Evolutionary conservation across 2,113 vertebrate species (phyloP), one percentile per base, ranked within the genome.

Genomic region (Brachypodius melanocephalos): DNA sequence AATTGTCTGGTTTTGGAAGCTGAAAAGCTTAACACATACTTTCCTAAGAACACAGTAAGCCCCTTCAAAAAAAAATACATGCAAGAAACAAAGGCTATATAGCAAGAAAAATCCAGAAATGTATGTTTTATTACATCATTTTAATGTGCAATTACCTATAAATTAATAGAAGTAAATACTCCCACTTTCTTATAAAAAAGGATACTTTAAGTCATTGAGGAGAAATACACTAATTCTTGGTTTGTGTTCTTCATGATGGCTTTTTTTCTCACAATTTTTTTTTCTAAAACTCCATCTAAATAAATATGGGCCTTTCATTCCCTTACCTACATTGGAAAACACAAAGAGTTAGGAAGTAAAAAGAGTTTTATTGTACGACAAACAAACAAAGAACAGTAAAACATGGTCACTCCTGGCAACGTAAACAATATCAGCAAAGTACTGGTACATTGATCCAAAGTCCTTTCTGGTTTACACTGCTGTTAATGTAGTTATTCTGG

Each of bases 361-460:
- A 72, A 34, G 4, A 45, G 36, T 85, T 81, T 92, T 81, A 90
- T 59, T 81, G 38, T 19, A 57, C 68, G 38, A 48, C 13, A 90
- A 88, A 80, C 40, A 93, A 94, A 93, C 32, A 79, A 34, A 31
- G 45, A 85, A 78, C 66, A 94, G 29, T 34, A 86, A 96, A 89
- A 87, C 74, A 90, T 59, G 42, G 58, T 71, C 46, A 59, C 83
- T 95, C 76, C 73, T 81, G 73, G 55, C 42, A 89, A 86, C 32
- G 54, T 63, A 94, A 93, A 96, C 59, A 93, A 20, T 77, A 67
- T 36, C 83, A 86, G 31, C 29, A 55, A 80, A 80, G 61, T 46
- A 69, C 55, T 42, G 40, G 87, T 55, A 74, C 75, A 52, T 46
- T 51, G 83, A 83, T 88, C 72, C 90, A 93, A 96, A 97, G 92